Evolutionary conservation across 1,140 invertebrate genomes (phyloP).

Genomic region (Cataglyphis hispanica): DNA sequence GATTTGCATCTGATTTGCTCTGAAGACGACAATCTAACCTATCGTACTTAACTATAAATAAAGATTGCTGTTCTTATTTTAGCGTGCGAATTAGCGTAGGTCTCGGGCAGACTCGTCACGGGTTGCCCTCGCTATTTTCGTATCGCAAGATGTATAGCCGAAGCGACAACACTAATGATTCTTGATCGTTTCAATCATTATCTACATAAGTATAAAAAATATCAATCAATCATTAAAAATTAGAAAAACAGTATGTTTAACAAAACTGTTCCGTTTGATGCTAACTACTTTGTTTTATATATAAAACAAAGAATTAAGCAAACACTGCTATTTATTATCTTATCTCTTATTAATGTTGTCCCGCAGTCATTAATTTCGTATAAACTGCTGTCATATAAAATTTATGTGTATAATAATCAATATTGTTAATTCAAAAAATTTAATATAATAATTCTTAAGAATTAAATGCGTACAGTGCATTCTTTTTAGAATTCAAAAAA

Average conservation of each 20-base stretch:
- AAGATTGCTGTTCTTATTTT: conserved; percentile 78
- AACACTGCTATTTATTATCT: no score
- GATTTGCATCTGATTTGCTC: conserved; percentile 46
- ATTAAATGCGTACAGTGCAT: neutral
- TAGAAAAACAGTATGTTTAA: neutral
- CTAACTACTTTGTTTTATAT: no score
- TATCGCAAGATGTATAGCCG: conserved; percentile 53
- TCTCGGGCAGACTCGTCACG: conserved; percentile 76
- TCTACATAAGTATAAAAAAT: neutral
- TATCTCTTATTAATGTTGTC: no score
- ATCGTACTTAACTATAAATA: conserved; percentile 78
- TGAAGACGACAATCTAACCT: conserved; percentile 71
- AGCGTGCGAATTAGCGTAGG: conserved; percentile 79
- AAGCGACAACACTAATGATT: conserved; percentile 46
- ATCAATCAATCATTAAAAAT: neutral
- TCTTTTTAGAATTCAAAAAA: neutral
- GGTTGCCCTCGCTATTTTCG: conserved; percentile 74
- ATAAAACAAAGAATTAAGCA: no score
- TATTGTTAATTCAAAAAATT: neutral
- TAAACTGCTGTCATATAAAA: no score
- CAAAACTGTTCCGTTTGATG: neutral
- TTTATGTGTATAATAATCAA: neutral
- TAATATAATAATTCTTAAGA: neutral
- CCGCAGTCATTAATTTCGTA: no score
- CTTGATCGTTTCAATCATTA: conserved; percentile 30